Evolutionary conservation across 23 tunicate species (phyloP), one percentile per base, ranked within the genome.

Genomic region (Ciona savignyi): DNA sequence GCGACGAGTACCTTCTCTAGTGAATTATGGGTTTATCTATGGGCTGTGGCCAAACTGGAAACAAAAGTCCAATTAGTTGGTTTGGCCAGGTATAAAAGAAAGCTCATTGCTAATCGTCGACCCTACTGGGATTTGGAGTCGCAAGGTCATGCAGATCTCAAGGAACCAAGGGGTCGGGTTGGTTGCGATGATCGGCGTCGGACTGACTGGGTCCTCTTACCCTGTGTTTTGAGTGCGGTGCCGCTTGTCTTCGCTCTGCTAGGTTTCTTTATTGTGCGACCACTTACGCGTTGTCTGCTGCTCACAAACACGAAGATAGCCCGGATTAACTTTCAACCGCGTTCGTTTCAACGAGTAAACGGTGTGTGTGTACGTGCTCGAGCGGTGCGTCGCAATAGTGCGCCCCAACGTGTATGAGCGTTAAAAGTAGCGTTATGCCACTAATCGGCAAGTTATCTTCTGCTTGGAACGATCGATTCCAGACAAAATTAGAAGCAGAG

Each of bases 201-300:
- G 56, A 15, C 56, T 6, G 56, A 42, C 56, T 42, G 56, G 56
- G 56, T 15, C 56, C 56, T 42, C 56, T 6, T 9, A 42, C 56
- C 56, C 56, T 42, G 56, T 42, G 56, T 42, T 42, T 42, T 42
- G 56, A 42, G 56, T 42, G 56, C 56, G 56, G 56, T 42, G 56
- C 56, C 56, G 56, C 56, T 42, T 42, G 56, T 42, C 56, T 42
- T 42, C 56, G 56, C 56, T 42, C 56, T 42, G 56, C 11, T 42
- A 42, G 56, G 56, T 42, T 42, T 42, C 56, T 42, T 42, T 42
- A 42, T 42, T 42, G 11, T 42, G 56, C 56, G 56, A 42, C 11
- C 15, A 42, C 56, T 42, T 42, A 42, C 56, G 56, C 56, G 11
- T 42, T 42, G 56, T 42, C 56, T 42, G 56, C 56, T 42, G 56